Evolutionary conservation across 2,888 invertebrate species (phyloP).

Genomic region (Boloria euphrosyne): DNA sequence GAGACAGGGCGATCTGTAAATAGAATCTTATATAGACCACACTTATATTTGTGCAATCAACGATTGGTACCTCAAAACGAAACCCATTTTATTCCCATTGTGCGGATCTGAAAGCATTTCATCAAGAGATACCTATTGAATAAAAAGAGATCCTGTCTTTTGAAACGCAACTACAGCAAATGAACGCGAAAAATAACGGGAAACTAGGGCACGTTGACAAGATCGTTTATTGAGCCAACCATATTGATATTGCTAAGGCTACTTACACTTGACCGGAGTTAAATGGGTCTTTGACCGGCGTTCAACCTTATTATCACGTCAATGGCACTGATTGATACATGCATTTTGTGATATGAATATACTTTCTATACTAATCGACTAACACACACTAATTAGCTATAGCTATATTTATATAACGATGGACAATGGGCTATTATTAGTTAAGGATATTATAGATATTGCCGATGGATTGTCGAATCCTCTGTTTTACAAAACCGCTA

Average conservation of each 20-base stretch:
- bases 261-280: constrained; percentile 48
- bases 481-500: too few relatives aligned
- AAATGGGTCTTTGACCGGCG: constrained; percentile 48
- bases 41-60: neutral
- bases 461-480: too few relatives aligned
- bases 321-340: constrained; percentile 30
- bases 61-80: neutral
- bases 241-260: constrained; percentile 44
- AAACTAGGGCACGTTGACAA: constrained; percentile 39
- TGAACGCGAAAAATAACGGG: constrained; percentile 37
- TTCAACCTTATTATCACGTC: constrained; percentile 44
- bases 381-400: neutral
- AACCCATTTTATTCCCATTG: constrained; percentile 9
- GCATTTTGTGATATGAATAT: constrained; percentile 1
- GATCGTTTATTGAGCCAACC: constrained; percentile 37
- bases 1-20: neutral
- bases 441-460: too few relatives aligned
- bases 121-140: constrained; percentile 36
- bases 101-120: constrained; percentile 20
- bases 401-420: too few relatives aligned
- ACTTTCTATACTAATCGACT: neutral
- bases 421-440: too few relatives aligned
- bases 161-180: constrained; percentile 32
- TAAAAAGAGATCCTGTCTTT: constrained; percentile 32
- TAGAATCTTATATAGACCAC: too few relatives aligned